Conservation (phyloP, 2,113 vertebrate species). For the Nothoprocta pentlandii region DNA sequence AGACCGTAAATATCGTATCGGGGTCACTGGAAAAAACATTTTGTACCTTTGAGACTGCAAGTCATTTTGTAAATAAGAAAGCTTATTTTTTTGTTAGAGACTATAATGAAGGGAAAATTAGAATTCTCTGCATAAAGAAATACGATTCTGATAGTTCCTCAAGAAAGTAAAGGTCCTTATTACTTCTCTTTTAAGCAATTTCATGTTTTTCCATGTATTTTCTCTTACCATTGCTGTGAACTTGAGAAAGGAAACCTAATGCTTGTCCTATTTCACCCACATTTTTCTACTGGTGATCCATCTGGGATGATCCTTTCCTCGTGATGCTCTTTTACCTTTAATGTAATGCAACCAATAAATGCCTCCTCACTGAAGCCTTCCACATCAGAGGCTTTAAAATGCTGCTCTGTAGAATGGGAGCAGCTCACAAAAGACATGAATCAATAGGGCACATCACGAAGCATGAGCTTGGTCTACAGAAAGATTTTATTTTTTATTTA, state of each 20-base stretch:
- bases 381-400: neutral
- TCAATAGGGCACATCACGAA: neutral
- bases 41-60: neutral
- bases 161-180: neutral
- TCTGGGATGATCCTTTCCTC: neutral
- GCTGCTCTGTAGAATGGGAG: neutral
- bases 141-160: neutral
- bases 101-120: neutral
- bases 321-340: neutral
- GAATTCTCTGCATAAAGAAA: neutral
- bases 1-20: neutral
- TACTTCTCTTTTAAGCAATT: neutral
- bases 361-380: neutral
- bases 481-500: neutral
- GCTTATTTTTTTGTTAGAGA: neutral
- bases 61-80: neutral
- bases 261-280: neutral
- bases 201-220: neutral
- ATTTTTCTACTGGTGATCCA: neutral
- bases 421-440: neutral
- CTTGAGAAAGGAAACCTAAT: too few relatives aligned
- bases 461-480: neutral
- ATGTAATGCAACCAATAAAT: neutral
- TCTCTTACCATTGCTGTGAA: neutral
- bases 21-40: neutral